Conservation (phyloP, 1,140 invertebrate genomes). For the Dreissena polymorpha region DNA sequence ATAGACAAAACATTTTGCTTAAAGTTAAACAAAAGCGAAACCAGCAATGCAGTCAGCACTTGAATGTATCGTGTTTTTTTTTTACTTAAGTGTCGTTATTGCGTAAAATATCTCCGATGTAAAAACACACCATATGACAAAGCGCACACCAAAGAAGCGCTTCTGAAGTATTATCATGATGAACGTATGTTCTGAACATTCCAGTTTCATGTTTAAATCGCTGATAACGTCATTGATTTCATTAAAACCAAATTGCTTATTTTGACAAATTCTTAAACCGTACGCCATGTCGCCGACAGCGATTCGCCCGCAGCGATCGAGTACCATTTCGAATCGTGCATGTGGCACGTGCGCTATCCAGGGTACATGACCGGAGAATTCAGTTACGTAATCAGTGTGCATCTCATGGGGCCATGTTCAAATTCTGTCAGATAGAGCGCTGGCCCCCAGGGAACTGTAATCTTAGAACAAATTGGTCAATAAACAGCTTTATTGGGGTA, state of each 20-base stretch:
- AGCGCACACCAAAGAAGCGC: neutral
- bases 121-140: neutral
- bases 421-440: neutral
- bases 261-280: neutral
- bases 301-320: neutral
- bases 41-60: too few relatives aligned
- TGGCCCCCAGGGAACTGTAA: neutral
- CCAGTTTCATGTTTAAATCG: neutral
- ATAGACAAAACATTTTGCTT: too few relatives aligned
- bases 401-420: neutral
- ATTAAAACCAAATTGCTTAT: neutral
- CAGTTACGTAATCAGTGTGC: neutral
- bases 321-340: neutral
- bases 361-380: neutral
- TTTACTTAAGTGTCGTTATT: too few relatives aligned
- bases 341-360: slow-evolving; percentile 6
- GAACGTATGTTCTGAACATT: neutral
- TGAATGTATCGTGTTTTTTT: too few relatives aligned
- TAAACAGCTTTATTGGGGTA: neutral
- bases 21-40: too few relatives aligned
- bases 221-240: neutral
- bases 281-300: neutral
- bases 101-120: neutral
- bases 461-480: slow-evolving; percentile 6
- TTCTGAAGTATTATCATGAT: neutral